Conservation (phyloP, 2,888 invertebrate species). For the Tetramorium bicarinatum region DNA sequence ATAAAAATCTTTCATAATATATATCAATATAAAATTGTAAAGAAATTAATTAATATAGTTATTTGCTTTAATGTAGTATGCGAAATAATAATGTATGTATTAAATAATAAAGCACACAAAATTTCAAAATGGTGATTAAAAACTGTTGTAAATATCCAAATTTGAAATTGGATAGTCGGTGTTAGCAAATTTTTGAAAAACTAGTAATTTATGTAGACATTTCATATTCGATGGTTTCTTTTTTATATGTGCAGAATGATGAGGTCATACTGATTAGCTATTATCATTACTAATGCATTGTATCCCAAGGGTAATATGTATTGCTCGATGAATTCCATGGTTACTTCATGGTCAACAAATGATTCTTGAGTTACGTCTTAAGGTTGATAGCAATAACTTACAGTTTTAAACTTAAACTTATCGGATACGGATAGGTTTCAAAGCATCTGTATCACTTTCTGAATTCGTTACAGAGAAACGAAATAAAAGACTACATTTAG, state of each 20-base stretch:
- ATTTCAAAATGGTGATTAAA: no score
- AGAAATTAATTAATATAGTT: no score
- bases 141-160: no score
- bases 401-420: constrained; percentile 26
- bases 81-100: no score
- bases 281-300: neutral
- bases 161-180: no score
- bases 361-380: neutral
- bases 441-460: neutral
- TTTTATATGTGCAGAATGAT: neutral
- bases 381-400: neutral
- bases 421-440: neutral
- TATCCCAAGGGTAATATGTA: constrained; percentile 54
- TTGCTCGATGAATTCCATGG: constrained; percentile 53
- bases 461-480: neutral
- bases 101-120: no score
- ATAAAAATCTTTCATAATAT: no score
- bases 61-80: no score
- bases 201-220: neutral
- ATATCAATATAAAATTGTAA: no score
- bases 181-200: neutral
- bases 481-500: neutral
- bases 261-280: neutral
- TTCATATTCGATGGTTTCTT: neutral
- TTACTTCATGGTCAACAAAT: constrained; percentile 57